Evolutionary conservation across 2,797 vertebrate species (phyloP), one percentile per base, ranked within the genome.

Genomic region (Onychomys leucogaster): DNA sequence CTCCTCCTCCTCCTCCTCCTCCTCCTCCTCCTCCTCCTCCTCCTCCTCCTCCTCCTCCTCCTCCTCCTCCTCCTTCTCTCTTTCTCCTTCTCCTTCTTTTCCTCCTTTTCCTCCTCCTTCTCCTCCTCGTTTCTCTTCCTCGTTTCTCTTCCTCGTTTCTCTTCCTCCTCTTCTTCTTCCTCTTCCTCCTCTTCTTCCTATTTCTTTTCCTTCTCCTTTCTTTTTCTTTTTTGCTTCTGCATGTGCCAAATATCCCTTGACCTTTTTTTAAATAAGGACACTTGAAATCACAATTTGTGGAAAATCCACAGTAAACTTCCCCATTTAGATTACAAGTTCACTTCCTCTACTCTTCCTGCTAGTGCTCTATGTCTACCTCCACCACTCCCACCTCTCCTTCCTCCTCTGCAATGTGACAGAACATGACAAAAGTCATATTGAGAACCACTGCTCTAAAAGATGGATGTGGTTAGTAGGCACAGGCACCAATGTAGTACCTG

Each of bases 151-250:
- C 21, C 23, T 4, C n/a, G n/a, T n/a, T n/a, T n/a, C n/a, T n/a
- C 1, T 8, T 37, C 1, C 34, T 13, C 49, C 2, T 52, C 10
- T n/a, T n/a, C 34, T 73, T 25, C 23, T 43, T 46, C n/a, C n/a
- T n/a, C n/a, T n/a, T n/a, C 21, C 23, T 4, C 1, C 8, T 37
- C 2, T 1, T 19, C 17, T 21, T n/a, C n/a, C 10, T 65, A 2
- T 29, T n/a, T 5, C 14, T 77, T 8, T 10, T 49, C 16, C 2
- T 78, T 8, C 49, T 55, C 1, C 55, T 14, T 4, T 34, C 5
- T 37, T 37, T n/a, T 73, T 25, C 37, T 43, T 55, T 55, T 55
- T 55, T 55, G 16, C 7, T 41, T 37, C 10, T 37, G 7, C 81
- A 27, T 41, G 3, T 85, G 27, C 2, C 29, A 7, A 21, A 69